phyloP scores from a whole-genome alignment of 2,888 invertebrate genomes.

The Dryobotodes eremita region DNA sequence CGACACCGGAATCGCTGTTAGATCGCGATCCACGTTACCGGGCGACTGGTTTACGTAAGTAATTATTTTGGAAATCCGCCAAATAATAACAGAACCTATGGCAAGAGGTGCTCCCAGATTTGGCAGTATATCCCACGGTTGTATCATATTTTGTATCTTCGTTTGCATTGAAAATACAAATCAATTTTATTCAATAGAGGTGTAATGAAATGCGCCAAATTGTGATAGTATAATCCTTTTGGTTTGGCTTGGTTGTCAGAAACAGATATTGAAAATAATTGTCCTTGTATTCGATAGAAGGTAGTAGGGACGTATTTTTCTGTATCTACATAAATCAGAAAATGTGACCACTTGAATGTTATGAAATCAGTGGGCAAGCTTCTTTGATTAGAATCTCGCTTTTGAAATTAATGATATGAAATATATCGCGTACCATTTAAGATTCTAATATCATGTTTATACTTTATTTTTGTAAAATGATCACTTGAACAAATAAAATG shows the following conservation, averaged over 20 bases:
- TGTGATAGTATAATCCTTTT: slow-evolving; percentile 44
- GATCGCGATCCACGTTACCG: slow-evolving; percentile 58
- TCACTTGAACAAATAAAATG: background rate
- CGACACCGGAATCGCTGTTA: background rate
- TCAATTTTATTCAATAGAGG: slow-evolving; percentile 60
- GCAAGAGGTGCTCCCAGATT: slow-evolving; percentile 79
- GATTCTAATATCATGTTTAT: background rate
- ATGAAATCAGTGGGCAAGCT: background rate
- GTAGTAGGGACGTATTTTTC: background rate
- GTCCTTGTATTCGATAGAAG: background rate
- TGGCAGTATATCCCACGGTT: slow-evolving; percentile 76
- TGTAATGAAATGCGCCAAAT: slow-evolving; percentile 46
- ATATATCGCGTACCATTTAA: background rate
- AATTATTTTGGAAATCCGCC: slow-evolving; percentile 88
- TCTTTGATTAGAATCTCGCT: background rate
- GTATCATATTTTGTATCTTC: slow-evolving; percentile 69
- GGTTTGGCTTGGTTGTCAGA: background rate
- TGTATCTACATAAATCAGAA: background rate
- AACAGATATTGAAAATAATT: background rate
- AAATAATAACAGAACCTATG: slow-evolving; percentile 83
- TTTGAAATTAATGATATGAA: background rate
- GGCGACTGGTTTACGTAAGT: slow-evolving; percentile 85
- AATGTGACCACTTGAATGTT: background rate
- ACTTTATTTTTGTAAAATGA: background rate
- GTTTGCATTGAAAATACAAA: slow-evolving; percentile 71